Evolutionary conservation across 2,113 vertebrate species (phyloP), one percentile per base, ranked within the genome.

Genomic region (Myiagra hebetior): DNA sequence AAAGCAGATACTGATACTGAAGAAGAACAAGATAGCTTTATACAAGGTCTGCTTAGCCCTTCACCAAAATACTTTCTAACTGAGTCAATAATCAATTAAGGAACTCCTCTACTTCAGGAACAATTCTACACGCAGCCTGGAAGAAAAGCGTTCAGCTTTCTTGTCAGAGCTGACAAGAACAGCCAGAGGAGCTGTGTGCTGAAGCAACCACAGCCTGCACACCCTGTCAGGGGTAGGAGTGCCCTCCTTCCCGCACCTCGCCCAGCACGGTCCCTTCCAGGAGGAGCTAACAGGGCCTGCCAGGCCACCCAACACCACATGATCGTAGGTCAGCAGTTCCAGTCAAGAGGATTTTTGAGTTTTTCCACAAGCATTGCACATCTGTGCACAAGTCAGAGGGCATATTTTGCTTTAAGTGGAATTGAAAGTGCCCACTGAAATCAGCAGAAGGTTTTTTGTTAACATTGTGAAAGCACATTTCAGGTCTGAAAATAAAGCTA

Each of bases 191-290:
- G 31, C 41, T 2, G 1, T 2, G 17, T 3, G 3, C 53, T 24
- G 30, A 21, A 74, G 83, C 37, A 28, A 7, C 8, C 39, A 7
- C 35, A 46, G 42, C 79, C 41, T 3, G 1, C 0, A 2, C 18
- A 2, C 2, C 15, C 18, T 2, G 3, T 2, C n/a, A 17, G 20
- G 21, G 6, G 8, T 8, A 46, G 26, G 14, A 31, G 15, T 0
- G 2, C 12, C 19, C 60, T 70, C 28, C 27, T 30, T 33, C 52
- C 53, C 0, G 0, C 60, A 47, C 49, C 79, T 37, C 46, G 47
- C 3, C 35, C 41, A 9, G 2, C 7, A 17, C 13, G 2, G 28
- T 24, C 19, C 30, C 50, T 65, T 28, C n/a, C 46, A 15, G 10
- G 7, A 27, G 23, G 22, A 4, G 10, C 24, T 9, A 12, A 10